A percentile compares a stretch with the other conserved stretches of the same genome.
Conservation (phyloP, 2,888 invertebrate genomes). For the Sminthurides aquaticus region DNA sequence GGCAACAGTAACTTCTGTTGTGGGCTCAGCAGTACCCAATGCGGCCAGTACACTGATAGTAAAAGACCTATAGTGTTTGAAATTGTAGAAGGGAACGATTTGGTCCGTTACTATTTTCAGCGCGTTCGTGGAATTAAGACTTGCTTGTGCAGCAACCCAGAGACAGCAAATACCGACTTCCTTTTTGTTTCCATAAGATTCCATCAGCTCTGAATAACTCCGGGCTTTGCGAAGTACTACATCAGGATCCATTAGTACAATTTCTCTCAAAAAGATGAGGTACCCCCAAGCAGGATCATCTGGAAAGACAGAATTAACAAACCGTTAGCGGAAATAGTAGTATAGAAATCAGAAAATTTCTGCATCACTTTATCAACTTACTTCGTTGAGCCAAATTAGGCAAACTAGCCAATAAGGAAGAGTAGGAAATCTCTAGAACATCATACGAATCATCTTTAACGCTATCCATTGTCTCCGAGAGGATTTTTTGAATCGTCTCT, state of each 20-base stretch:
- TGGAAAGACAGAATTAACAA: constrained; percentile 16
- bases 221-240: constrained; percentile 32
- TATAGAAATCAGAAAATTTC: not conserved
- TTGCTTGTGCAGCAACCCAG: constrained; percentile 42
- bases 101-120: constrained; percentile 42
- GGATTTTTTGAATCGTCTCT: constrained; percentile 34
- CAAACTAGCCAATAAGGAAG: constrained; percentile 36
- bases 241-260: constrained; percentile 38
- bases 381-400: constrained; percentile 38
- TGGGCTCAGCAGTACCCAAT: constrained; percentile 32
- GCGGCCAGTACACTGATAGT: constrained; percentile 24
- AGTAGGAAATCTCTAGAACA: constrained; percentile 36
- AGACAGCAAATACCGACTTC: constrained; percentile 39
- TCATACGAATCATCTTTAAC: constrained; percentile 26
- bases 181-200: constrained; percentile 41
- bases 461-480: constrained; percentile 31
- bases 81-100: constrained; percentile 41
- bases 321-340: no score
- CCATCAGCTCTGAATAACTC: constrained; percentile 39
- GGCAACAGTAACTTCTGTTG: constrained; percentile 36
- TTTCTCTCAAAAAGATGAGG: constrained; percentile 40
- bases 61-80: constrained; percentile 42
- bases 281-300: constrained; percentile 42
- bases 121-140: constrained; percentile 36
- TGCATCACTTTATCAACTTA: constrained; percentile 13